Percentiles rank a stretch among this genome's conserved stretches.
phyloP scores from a whole-genome alignment of 2,888 invertebrate genomes.

The Germaria angustata region DNA sequence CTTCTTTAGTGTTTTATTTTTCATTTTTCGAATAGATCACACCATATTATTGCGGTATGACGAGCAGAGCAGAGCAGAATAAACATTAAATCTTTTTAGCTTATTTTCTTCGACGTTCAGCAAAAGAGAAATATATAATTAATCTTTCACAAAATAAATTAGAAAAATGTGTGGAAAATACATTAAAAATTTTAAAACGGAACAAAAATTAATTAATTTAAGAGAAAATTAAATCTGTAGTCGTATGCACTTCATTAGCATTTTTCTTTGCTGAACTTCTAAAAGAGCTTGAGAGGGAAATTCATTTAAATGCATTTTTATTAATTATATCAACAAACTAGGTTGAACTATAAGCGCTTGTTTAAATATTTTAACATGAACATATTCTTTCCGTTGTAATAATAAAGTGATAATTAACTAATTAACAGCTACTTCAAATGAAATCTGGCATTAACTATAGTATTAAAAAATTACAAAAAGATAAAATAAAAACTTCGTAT shows the following conservation, averaged over 20 bases:
- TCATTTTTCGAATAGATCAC: slow-evolving; percentile 46
- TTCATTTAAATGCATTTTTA: not conserved
- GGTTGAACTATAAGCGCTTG: not conserved
- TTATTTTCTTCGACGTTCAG: not conserved
- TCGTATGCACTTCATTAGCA: not conserved
- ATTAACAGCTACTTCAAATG: not conserved
- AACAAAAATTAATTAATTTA: not conserved
- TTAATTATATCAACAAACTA: not conserved
- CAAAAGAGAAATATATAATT: slow-evolving; percentile 43
- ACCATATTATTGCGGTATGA: slow-evolving; percentile 43
- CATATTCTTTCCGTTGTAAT: not conserved
- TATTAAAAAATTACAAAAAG: too few relatives aligned
- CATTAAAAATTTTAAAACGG: not conserved
- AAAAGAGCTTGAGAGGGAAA: not conserved
- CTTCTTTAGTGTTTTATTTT: not conserved
- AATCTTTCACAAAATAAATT: slow-evolving; percentile 24
- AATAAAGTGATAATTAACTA: not conserved
- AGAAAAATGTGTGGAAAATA: slow-evolving; percentile 5
- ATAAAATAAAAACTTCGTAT: too few relatives aligned
- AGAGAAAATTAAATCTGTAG: not conserved
- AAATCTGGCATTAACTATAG: not conserved
- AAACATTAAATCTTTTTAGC: slow-evolving; percentile 4
- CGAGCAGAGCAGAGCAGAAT: slow-evolving; percentile 28
- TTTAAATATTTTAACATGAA: not conserved
- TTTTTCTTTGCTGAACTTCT: not conserved